Base-by-base conservation (phyloP, 64 coral and sea anemone genomes). In the Platygyra sinensis region DNA sequence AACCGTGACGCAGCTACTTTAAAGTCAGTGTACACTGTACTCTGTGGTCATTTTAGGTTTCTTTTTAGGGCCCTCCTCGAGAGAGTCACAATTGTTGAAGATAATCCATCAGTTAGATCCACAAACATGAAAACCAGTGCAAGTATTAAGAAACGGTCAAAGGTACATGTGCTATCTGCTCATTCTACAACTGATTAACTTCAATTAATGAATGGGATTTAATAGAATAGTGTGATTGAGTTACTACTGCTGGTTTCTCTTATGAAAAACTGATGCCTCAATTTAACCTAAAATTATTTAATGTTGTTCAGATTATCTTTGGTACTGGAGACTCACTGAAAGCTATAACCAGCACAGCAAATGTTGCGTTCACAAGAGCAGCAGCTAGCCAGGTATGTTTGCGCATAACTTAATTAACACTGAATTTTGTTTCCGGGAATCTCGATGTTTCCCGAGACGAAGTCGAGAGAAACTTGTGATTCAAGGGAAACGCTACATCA, bases 251-350 rank as follows among this genome's bases (percentile, higher is more conserved):
- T 13, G 15, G 15, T 14, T 57, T 57, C 10, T 57, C 2, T 57
- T 2, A 57, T 57, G 15, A 57, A 57, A 57, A 57, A 57, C 54
- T 57, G 54, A 46, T 46, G 42, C 3, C 42, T 8, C 42, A 46
- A 46, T 46, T 46, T 46, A 46, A 46, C 15, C 20, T 24, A 5
- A 36, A 67, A 3, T 19, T 87, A 16, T 79, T 79, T 64, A 80
- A 12, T 86, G 38, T 61, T 29, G 5, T 38, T 28, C 22, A 98
- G 96, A 85, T 98, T 25, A 90, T 98, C 61, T 98, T 98, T 91
- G 96, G 96, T 13, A 98, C 96, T 67, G 96, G 96, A 24, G 96
- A 98, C 33, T 93, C 76, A 27, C 38, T 98, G 18, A 95, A 93
- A 85, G 96, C 96, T 10, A 86, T 93, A 57, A 98, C 96, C 54